A percentile compares a stretch with the other conserved stretches of the same genome.
Conservation (phyloP, 2,113 vertebrate species). For the Arenaria interpres region DNA sequence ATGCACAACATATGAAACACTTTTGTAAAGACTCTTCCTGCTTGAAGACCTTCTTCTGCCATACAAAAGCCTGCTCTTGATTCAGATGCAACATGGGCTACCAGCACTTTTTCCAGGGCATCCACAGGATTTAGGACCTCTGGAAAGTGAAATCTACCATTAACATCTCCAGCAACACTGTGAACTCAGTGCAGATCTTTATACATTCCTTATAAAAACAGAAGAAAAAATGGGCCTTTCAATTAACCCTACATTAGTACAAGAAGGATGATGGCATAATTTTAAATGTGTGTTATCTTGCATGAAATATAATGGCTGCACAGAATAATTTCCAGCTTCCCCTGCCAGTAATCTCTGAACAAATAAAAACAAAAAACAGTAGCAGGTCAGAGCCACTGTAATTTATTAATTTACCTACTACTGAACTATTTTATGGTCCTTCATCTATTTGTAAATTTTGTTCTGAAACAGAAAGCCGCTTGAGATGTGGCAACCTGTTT, state of each 20-base stretch:
- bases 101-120: not conserved
- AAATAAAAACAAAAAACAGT: slow-evolving; percentile 43
- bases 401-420: slow-evolving; percentile 29
- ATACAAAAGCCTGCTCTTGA: not conserved
- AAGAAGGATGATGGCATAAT: slow-evolving; percentile 23
- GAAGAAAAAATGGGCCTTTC: not conserved
- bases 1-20: slow-evolving; percentile 19
- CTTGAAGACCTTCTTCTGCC: not conserved
- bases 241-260: not conserved
- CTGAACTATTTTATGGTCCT: slow-evolving; percentile 24
- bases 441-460: slow-evolving; percentile 53
- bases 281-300: not conserved
- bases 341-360: not conserved
- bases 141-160: not conserved
- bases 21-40: not conserved
- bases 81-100: not conserved
- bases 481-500: slow-evolving; percentile 47
- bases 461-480: slow-evolving; percentile 20
- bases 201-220: not conserved
- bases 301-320: not conserved
- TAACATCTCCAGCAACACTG: not conserved
- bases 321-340: not conserved
- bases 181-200: not conserved
- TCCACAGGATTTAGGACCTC: not conserved
- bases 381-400: not conserved